phyloP scores from a whole-genome alignment of 2,888 invertebrate genomes.

The Lochmaea capreae region DNA sequence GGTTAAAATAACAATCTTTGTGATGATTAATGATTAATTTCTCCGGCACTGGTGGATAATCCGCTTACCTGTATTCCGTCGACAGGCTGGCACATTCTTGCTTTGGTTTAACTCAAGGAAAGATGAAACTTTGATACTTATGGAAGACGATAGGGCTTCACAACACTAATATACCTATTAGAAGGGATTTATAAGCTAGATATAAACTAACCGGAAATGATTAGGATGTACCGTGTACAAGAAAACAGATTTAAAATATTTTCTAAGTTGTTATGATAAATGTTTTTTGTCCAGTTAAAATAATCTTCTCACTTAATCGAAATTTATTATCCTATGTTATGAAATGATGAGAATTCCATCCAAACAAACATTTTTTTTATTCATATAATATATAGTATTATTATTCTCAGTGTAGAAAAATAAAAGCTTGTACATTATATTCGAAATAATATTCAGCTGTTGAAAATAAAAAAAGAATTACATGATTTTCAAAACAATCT shows the following conservation, averaged over 20 bases:
- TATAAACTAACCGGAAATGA: slow-evolving; percentile 34
- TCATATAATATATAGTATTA: neutral
- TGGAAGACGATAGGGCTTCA: slow-evolving; percentile 42
- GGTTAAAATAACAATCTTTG: neutral
- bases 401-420: neutral
- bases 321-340: neutral
- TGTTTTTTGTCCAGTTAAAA: neutral
- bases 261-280: slow-evolving; percentile 21
- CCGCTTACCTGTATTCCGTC: slow-evolving; percentile 52
- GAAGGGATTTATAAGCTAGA: slow-evolving; percentile 30
- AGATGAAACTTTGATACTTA: slow-evolving; percentile 41
- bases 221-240: slow-evolving; percentile 17
- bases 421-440: neutral
- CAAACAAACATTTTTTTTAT: too few relatives aligned
- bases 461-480: slow-evolving; percentile 22
- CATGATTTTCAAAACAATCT: slow-evolving; percentile 9
- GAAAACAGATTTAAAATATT: slow-evolving; percentile 18
- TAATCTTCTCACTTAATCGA: neutral
- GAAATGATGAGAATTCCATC: too few relatives aligned
- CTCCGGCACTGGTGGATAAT: slow-evolving; percentile 52
- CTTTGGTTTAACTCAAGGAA: slow-evolving; percentile 42
- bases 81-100: slow-evolving; percentile 51
- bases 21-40: neutral
- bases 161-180: slow-evolving; percentile 38
- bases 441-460: neutral